Percentiles rank a stretch among this genome's conserved stretches.
Conservation (phyloP, 30 jellyfish, hydroid and myxozoan species). For the Chrysaora quinquecirrha region DNA sequence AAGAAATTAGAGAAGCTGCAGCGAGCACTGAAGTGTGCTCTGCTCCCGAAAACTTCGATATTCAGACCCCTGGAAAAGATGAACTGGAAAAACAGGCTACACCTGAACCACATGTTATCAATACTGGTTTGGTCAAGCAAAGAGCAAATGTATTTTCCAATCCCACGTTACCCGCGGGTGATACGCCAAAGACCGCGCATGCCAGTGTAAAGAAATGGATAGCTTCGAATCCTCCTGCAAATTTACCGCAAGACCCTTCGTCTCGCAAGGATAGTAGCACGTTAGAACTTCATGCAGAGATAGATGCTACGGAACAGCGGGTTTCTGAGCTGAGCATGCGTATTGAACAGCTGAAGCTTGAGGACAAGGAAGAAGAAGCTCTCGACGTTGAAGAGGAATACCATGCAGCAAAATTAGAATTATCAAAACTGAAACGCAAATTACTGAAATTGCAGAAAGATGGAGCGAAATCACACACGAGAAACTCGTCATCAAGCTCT, state of each 20-base stretch:
- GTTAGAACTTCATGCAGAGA: constrained; percentile 5
- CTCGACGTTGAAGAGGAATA: constrained; percentile 70
- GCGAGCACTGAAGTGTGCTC: not conserved
- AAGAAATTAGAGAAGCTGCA: not conserved
- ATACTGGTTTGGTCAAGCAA: constrained; percentile 45
- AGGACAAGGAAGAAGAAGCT: constrained; percentile 62
- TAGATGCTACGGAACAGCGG: constrained; percentile 44
- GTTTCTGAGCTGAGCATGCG: not conserved
- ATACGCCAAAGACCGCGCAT: constrained; percentile 11
- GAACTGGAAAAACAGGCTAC: not conserved
- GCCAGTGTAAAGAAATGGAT: constrained; percentile 64
- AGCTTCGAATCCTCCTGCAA: constrained; percentile 41
- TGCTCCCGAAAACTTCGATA: not conserved
- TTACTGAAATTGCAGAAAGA: constrained; percentile 50
- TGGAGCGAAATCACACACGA: not conserved
- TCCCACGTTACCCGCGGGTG: constrained; percentile 40
- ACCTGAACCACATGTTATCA: not conserved
- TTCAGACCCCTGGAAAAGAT: not conserved
- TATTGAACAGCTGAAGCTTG: constrained; percentile 15
- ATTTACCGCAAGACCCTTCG: constrained; percentile 6
- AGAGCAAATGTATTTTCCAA: constrained; percentile 56
- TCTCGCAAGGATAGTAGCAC: constrained; percentile 7
- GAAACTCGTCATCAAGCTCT: constrained; percentile 32
- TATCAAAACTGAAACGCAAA: constrained; percentile 53
- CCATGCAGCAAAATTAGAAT: constrained; percentile 56